A percentile compares a stretch with the other conserved stretches of the same genome.
These are phyloP conservation scores for Eriosoma lanigerum DNA, from an alignment of 1,140 invertebrate genomes.

Conservation along the genomic window DNA sequence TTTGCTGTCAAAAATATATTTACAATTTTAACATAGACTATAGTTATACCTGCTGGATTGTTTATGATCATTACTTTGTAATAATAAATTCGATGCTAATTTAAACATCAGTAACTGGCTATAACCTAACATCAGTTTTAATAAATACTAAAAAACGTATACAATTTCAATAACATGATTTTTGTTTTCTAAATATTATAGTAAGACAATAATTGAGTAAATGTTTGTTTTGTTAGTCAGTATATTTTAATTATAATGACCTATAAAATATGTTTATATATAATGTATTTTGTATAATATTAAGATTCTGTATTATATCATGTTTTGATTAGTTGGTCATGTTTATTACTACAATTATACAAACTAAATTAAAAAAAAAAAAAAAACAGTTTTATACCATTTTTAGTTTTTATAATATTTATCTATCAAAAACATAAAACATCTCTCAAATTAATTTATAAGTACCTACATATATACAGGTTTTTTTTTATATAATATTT, in stretches of 20 bases:
- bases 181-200: constrained; percentile 21
- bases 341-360: no score
- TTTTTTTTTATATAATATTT: no score
- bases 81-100: not conserved
- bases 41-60: no score
- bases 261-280: not conserved
- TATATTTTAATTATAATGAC: not conserved
- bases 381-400: not conserved
- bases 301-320: not conserved
- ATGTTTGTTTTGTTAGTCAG: not conserved
- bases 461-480: no score
- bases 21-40: no score
- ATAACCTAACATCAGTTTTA: constrained; percentile 5
- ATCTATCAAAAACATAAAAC: not conserved
- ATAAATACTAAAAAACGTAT: not conserved
- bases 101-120: not conserved
- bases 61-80: not conserved
- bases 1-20: not conserved
- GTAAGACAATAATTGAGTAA: not conserved
- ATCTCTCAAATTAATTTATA: not conserved
- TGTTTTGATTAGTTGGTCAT: not conserved
- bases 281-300: not conserved
- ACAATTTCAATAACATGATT: not conserved
- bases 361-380: not conserved
- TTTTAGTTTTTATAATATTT: not conserved